Evolutionary conservation across 2,113 vertebrate genomes (phyloP), one percentile per base, ranked within the genome.

Genomic region (Alouatta palliata): DNA sequence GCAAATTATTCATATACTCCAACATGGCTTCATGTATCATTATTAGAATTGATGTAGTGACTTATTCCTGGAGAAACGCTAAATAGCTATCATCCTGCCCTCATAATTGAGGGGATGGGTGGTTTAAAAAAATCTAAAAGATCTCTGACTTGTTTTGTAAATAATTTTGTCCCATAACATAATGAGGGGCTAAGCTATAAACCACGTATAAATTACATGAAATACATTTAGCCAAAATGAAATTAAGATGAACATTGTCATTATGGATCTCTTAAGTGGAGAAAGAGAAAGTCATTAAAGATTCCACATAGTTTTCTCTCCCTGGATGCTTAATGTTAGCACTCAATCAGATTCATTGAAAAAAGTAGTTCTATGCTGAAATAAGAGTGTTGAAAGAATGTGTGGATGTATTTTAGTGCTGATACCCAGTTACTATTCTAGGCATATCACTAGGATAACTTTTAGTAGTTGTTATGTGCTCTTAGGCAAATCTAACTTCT

Each of bases 201-300:
- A 49, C 20, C 49, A 43, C n/a, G 11, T 54, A 19, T 75, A 94
- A 64, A 87, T 70, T 58, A n/a, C 11, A 94, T 23, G 47, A 54
- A 97, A 87, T 66, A 35, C 43, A 88, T 91, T 89, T 80, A 56
- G 30, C 32, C 20, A 21, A 87, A 90, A 73, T n/a, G 70, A 94
- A 83, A 79, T 71, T 30, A 52, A 90, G 68, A 61, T 58, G 49
- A 87, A 45, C 0, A 17, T 43, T 70, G 52, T 90, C 17, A 25
- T 35, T 47, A 23, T 14, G 25, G 20, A 43, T 93, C 14, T 61
- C 27, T 7, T 70, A 87, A 58, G 8, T 54, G 66, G 23, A 40
- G 35, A 52, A 14, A 91, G 27, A 84, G 40, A 52, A 35, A 16
- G 16, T 30, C 45, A 52, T 49, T 49, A 73, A 68, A 64, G 70